Percentiles rank a stretch among this genome's conserved stretches.
Conservation (phyloP, 2,797 vertebrate genomes). For the Parambassis ranga region DNA sequence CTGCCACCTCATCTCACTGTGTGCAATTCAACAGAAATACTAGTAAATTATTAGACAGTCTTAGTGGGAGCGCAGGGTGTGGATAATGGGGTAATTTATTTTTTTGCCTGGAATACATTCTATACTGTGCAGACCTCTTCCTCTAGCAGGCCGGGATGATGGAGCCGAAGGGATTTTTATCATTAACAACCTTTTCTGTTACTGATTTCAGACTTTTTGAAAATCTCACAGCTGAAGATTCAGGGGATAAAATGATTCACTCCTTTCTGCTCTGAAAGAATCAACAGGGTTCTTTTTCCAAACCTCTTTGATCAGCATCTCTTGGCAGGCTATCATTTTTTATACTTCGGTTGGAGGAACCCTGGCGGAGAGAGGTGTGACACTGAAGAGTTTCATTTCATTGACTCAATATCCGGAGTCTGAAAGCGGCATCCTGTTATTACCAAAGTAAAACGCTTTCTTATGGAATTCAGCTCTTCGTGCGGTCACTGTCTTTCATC, state of each 20-base stretch:
- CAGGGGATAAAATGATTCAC: not conserved
- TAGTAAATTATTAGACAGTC: conserved; percentile 83
- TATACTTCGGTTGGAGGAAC: not conserved
- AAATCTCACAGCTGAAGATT: not conserved
- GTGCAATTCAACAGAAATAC: conserved; percentile 78
- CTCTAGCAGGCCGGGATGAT: not conserved
- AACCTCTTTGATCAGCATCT: not conserved
- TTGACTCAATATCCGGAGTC: not conserved
- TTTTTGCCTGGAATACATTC: conserved; percentile 71
- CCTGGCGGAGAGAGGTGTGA: not conserved
- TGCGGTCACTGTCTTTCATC: not conserved
- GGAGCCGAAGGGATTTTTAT: conserved; percentile 18
- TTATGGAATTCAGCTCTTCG: conserved; percentile 3
- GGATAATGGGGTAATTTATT: conserved; percentile 85
- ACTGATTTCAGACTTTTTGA: no score
- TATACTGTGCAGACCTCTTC: not conserved
- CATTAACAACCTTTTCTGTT: not conserved
- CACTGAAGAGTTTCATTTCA: not conserved
- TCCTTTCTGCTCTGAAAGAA: not conserved
- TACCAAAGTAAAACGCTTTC: conserved; percentile 40
- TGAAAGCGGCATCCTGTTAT: conserved; percentile 17
- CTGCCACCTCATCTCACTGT: conserved; percentile 75
- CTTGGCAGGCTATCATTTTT: conserved; percentile 13
- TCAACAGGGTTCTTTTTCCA: not conserved
- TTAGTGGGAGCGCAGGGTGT: conserved; percentile 46